A percentile compares a stretch with the other conserved stretches of the same genome.
Conservation (phyloP, 2,797 vertebrate species). For the Philypnodon macrostomus region DNA sequence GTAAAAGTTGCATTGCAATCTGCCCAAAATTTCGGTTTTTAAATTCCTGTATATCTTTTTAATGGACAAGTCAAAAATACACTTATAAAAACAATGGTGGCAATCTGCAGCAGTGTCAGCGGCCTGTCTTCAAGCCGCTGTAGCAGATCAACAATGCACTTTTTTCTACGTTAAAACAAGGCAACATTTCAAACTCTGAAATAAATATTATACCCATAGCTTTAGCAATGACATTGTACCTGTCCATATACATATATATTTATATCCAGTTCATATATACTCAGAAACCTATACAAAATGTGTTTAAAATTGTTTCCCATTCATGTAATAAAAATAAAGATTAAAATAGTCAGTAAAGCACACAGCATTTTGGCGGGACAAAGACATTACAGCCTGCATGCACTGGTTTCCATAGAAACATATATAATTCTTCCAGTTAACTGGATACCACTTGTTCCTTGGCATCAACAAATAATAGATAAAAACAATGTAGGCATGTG, state of each 20-base stretch:
- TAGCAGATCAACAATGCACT: slow-evolving; percentile 70
- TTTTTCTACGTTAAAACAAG: slow-evolving; percentile 76
- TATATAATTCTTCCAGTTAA: slow-evolving; percentile 56
- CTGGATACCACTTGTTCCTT: slow-evolving; percentile 37
- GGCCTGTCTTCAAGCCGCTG: slow-evolving; percentile 73
- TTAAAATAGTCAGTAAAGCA: slow-evolving; percentile 39
- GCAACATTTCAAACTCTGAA: slow-evolving; percentile 79
- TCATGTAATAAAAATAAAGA: slow-evolving; percentile 47
- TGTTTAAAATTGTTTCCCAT: slow-evolving; percentile 49
- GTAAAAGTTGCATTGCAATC: slow-evolving; percentile 96
- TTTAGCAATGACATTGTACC: slow-evolving; percentile 79
- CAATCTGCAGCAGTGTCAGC: slow-evolving; percentile 67
- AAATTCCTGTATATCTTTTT: slow-evolving; percentile 77
- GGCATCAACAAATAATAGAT: slow-evolving; percentile 41
- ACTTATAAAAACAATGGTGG: slow-evolving; percentile 76
- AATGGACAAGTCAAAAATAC: slow-evolving; percentile 84
- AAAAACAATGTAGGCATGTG: neutral
- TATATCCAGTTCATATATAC: slow-evolving; percentile 76
- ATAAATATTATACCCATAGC: slow-evolving; percentile 78
- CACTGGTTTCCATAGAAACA: slow-evolving; percentile 50
- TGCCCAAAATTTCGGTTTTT: slow-evolving; percentile 87
- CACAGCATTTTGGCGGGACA: slow-evolving; percentile 44
- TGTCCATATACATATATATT: slow-evolving; percentile 79
- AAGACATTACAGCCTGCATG: slow-evolving; percentile 51
- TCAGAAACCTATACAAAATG: slow-evolving; percentile 60